Evolutionary conservation across 2,888 invertebrate genomes (phyloP), one percentile per base, ranked within the genome.

Genomic region (Brachypalpus laphriformis): DNA sequence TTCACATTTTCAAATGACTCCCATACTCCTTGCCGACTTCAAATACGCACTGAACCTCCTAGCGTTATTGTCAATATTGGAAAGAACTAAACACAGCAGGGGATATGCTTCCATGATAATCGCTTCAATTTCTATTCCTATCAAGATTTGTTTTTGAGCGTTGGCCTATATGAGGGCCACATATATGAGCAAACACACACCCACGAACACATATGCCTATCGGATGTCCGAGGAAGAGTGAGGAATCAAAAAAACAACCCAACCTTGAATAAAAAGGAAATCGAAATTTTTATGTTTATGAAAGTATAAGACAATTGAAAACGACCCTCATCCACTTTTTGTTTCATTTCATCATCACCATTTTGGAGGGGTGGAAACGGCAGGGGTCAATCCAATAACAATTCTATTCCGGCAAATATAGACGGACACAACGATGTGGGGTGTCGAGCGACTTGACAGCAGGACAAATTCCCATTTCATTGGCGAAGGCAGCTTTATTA

Each of bases 281-380:
- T 70, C 70, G 70, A 70, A 70, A 57, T 42, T 70, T 70, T 70
- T 57, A 70, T 70, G 70, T 57, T 42, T 57, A 70, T 57, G 57
- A 70, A 70, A 57, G 70, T 57, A 57, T 70, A 70, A 70, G 70
- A 56, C 70, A 70, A 70, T 70, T 70, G 70, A 70, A 70, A 57
- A 70, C 56, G 57, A 70, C 70, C 45, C 70, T 70, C 57, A 70
- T 56, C 57, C 16, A 68, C n/a, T 28, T 37, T n/a, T 56, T 42
- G 14, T 40, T 56, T 34, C 45, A 22, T 57, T 70, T 45, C 47
- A 56, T 70, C 70, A 57, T 57, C 70, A 45, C 34, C 57, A 56
- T 34, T 68, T 34, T 37, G 14, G n/a, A n/a, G 14, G 34, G 34
- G 34, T 3, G 16, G 11, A 31, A 45, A 11, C 70, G 14, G 42